Evolutionary conservation across 2,888 invertebrate species (phyloP).

Genomic region (Eristalinus aeneus): DNA sequence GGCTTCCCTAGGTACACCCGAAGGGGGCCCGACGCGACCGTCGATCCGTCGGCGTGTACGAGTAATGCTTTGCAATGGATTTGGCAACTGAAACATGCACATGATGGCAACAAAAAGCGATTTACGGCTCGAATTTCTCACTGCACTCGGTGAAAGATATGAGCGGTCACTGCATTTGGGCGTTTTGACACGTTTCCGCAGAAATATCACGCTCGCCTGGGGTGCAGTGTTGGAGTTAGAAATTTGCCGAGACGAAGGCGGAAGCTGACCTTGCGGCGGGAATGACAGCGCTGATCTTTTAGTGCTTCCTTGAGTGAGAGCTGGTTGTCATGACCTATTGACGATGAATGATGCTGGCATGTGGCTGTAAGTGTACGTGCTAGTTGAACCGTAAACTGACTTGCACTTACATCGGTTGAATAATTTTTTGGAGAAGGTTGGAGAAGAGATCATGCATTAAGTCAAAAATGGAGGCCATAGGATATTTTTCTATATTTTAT

Average conservation of each 20-base stretch:
- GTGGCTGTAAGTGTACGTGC: no score
- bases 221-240: neutral
- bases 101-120: slow-evolving; percentile 6
- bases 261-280: neutral
- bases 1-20: neutral
- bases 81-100: slow-evolving; percentile 25
- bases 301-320: neutral
- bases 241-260: neutral
- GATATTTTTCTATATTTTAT: no score
- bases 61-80: neutral
- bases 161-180: slow-evolving; percentile 1
- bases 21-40: neutral
- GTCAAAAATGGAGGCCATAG: no score
- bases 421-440: no score
- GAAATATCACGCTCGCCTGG: slow-evolving; percentile 14
- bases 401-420: no score
- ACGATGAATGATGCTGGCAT: neutral
- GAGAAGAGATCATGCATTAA: no score
- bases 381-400: no score
- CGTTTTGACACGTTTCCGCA: slow-evolving; percentile 43
- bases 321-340: neutral
- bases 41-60: neutral
- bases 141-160: neutral
- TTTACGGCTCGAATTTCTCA: slow-evolving; percentile 39
- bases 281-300: neutral